Conservation (phyloP, 2,113 vertebrate genomes). For the Dromaius novaehollandiae region DNA sequence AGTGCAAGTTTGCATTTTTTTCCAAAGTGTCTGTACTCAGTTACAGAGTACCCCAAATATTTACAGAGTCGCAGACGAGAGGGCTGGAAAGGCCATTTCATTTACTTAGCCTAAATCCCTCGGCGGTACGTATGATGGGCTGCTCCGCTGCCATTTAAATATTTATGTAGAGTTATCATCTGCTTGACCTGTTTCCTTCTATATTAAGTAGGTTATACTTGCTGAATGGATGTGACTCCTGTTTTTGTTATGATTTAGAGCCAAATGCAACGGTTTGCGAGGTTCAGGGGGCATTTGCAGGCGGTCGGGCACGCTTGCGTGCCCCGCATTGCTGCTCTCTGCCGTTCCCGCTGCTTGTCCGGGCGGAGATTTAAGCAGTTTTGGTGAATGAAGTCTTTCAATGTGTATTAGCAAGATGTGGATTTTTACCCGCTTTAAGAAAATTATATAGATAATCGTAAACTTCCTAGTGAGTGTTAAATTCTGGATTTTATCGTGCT, state of each 20-base stretch:
- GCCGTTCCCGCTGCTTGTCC: too few species aligned
- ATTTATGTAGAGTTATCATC: neutral
- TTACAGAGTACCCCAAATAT: conserved; percentile 19
- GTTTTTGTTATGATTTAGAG: neutral
- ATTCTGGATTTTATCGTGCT: neutral
- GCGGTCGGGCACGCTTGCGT: too few species aligned
- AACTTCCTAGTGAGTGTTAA: neutral
- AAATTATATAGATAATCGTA: neutral
- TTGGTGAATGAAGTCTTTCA: neutral
- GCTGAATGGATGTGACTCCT: fast-evolving
- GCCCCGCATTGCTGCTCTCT: too few species aligned
- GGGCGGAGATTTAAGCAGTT: neutral
- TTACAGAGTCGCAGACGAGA: neutral
- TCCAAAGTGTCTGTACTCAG: neutral
- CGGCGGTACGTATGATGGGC: neutral
- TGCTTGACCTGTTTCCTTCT: neutral
- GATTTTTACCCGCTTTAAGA: neutral
- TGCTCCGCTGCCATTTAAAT: neutral
- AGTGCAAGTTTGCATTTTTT: neutral
- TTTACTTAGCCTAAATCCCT: neutral
- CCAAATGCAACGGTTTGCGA: neutral
- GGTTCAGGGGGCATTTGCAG: too few species aligned
- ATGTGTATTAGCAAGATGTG: neutral
- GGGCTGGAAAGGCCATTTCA: neutral
- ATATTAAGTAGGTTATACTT: neutral